A percentile compares a stretch with the other conserved stretches of the same genome.
Evolutionary conservation across 2,797 vertebrate genomes (phyloP).

Genomic region (Diplodus puntazzo): DNA sequence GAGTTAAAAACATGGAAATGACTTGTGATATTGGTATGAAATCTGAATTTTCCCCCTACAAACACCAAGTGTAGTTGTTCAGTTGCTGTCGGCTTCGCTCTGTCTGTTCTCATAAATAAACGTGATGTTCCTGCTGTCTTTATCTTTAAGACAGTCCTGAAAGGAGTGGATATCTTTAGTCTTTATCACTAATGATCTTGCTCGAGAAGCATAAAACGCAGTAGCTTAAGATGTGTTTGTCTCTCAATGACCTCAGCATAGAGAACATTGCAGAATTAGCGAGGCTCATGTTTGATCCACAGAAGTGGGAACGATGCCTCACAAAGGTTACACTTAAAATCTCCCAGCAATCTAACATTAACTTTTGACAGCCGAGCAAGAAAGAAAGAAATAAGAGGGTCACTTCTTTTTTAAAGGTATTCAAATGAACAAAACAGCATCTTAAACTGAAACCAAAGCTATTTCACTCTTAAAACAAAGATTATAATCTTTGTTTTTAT

Average conservation of each 20-base stretch:
- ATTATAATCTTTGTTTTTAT: conserved; percentile 11
- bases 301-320: conserved; percentile 1
- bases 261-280: conserved; percentile 48
- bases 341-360: background rate
- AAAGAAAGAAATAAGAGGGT: background rate
- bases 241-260: conserved; percentile 39
- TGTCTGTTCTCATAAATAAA: background rate
- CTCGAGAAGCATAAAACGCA: conserved; percentile 8
- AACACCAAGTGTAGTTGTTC: conserved; percentile 12
- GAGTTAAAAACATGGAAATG: background rate
- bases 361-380: background rate
- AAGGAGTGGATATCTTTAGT: conserved; percentile 3
- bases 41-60: too few relatives aligned
- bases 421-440: background rate
- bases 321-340: background rate
- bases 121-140: background rate
- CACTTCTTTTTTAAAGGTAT: background rate
- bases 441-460: background rate
- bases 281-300: conserved; percentile 9
- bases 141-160: conserved; percentile 10
- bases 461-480: background rate
- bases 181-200: conserved; percentile 30
- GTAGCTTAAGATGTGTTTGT: conserved; percentile 32
- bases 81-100: conserved; percentile 30
- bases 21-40: background rate